Conservation (phyloP, 1,140 invertebrate species). For the Drosophila ironensis region DNA sequence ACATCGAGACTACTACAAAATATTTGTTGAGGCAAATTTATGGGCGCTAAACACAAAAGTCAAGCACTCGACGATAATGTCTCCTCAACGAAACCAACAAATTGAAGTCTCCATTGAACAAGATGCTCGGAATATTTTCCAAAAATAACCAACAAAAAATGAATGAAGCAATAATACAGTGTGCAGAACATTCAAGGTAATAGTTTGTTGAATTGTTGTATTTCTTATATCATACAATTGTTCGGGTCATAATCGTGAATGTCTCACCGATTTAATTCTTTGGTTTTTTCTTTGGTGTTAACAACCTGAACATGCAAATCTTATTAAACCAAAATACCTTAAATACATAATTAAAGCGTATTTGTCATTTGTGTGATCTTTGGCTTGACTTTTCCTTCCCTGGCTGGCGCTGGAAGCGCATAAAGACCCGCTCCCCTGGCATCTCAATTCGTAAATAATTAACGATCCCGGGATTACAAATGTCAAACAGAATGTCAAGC, state of each 20-base stretch:
- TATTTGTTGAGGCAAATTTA: conserved; percentile 77
- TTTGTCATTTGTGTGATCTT: conserved; percentile 70
- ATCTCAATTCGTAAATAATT: conserved; percentile 82
- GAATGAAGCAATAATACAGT: neutral
- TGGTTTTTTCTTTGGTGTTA: no score
- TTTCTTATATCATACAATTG: no score
- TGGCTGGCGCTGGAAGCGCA: conserved; percentile 34
- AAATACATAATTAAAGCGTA: conserved; percentile 2
- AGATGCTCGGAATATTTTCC: conserved; percentile 60
- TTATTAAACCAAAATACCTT: neutral
- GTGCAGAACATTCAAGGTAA: no score
- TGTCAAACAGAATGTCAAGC: conserved; percentile 81
- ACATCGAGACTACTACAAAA: conserved; percentile 44
- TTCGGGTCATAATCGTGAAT: no score
- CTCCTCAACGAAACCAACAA: conserved; percentile 60
- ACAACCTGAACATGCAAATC: no score
- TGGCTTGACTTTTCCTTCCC: conserved; percentile 24
- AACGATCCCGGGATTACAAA: conserved; percentile 82
- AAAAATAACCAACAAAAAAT: neutral
- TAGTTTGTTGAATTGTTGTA: no score
- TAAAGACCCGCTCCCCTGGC: conserved; percentile 26
- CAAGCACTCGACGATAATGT: conserved; percentile 76
- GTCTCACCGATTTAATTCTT: no score
- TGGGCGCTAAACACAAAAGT: conserved; percentile 78
- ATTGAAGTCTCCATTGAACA: conserved; percentile 68